These are phyloP conservation scores for Potamarius usumacintae DNA, from an alignment of 2,113 vertebrate genomes.

Conservation along the genomic window DNA sequence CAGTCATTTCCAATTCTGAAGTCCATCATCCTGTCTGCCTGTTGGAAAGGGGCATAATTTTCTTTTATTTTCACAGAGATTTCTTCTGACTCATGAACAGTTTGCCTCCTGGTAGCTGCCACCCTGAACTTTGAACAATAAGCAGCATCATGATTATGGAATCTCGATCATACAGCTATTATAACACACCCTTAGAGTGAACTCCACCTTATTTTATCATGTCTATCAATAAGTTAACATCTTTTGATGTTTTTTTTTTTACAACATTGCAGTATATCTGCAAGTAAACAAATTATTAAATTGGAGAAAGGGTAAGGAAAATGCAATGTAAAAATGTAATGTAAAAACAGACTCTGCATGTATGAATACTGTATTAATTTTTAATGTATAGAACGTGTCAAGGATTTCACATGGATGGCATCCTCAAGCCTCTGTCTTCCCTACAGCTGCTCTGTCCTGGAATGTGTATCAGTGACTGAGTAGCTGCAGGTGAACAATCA, in stretches of 20 bases:
- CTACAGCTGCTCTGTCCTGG: not conserved
- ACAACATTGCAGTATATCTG: not conserved
- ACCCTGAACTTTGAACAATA: slow-evolving; percentile 5
- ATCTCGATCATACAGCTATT: not conserved
- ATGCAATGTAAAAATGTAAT: not conserved
- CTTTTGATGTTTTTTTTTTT: not conserved
- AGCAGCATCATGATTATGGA: slow-evolving; percentile 10
- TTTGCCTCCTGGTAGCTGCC: slow-evolving; percentile 6
- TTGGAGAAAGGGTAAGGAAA: not conserved
- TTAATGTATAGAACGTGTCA: not conserved
- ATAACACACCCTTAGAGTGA: not conserved
- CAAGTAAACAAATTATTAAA: not conserved
- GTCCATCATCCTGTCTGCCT: slow-evolving; percentile 3
- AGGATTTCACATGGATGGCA: not conserved
- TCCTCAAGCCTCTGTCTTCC: not conserved
- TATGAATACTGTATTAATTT: not conserved
- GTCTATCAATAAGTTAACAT: not conserved
- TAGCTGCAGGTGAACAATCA: slow-evolving; percentile 20
- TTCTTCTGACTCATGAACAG: slow-evolving; percentile 7
- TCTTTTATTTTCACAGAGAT: slow-evolving; percentile 43
- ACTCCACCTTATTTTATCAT: not conserved
- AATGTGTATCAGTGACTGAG: slow-evolving; percentile 6
- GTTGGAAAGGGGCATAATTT: slow-evolving; percentile 27
- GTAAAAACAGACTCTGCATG: not conserved
- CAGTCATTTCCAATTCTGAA: slow-evolving; percentile 24